phyloP scores from a whole-genome alignment of 53 echinoderm and acorn worm species.

The Glandiceps talaboti region DNA sequence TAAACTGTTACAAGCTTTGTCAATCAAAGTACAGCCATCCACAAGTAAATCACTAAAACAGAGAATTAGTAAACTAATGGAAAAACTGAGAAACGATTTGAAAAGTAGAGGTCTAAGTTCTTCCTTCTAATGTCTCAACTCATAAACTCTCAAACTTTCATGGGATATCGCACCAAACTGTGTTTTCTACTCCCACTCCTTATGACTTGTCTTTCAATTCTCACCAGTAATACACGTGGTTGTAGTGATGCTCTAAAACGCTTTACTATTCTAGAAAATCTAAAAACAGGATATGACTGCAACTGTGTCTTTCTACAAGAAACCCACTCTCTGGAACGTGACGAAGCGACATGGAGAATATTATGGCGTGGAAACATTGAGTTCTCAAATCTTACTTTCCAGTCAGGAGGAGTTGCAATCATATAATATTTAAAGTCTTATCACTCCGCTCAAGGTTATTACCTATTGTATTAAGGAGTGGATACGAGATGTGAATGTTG shows the following conservation, averaged over 20 bases:
- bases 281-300: background rate
- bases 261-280: background rate
- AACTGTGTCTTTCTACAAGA: background rate
- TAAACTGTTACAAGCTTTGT: background rate
- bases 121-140: no score
- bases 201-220: background rate
- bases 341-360: background rate
- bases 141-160: no score
- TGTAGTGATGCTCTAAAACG: background rate
- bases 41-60: background rate
- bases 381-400: background rate
- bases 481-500: no score
- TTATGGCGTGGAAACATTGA: background rate
- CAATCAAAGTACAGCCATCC: background rate
- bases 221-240: background rate
- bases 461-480: no score
- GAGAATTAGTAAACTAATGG: background rate
- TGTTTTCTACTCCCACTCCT: background rate
- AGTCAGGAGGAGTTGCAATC: background rate
- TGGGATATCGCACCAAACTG: background rate
- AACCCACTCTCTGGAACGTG: background rate
- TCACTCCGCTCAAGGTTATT: no score
- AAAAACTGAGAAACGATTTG: background rate
- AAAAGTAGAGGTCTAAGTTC: background rate
- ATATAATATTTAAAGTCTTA: no score